Percentiles rank a stretch among this genome's conserved stretches.
Conservation (phyloP, 2,797 vertebrate genomes). For the Mionectes olivaceus region DNA sequence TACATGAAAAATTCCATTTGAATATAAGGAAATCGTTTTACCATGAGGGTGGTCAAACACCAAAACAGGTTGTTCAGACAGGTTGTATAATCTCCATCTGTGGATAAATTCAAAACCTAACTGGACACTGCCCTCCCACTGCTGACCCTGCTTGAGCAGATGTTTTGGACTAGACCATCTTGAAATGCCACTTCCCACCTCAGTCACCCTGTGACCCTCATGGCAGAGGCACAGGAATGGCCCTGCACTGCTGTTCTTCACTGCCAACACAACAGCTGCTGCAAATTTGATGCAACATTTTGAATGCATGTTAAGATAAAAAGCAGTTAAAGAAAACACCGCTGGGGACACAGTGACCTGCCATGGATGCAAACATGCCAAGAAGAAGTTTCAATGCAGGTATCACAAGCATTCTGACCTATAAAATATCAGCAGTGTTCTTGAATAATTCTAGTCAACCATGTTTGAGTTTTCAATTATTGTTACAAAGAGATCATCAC, state of each 20-base stretch:
- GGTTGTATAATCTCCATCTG: not conserved
- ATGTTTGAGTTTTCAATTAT: not conserved
- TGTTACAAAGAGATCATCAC: not conserved
- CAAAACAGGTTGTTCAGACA: not conserved
- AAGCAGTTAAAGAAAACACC: not conserved
- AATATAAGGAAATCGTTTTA: not conserved
- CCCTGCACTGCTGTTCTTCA: not conserved
- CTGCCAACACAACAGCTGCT: not conserved
- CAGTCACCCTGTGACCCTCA: not conserved
- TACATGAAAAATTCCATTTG: not conserved
- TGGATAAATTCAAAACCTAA: not conserved
- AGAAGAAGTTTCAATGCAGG: not conserved
- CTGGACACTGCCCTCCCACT: rapidly evolving
- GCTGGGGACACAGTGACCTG: not conserved
- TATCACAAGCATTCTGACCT: not conserved
- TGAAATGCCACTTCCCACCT: not conserved
- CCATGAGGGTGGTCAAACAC: not conserved
- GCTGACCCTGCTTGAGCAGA: not conserved
- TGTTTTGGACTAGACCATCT: not conserved
- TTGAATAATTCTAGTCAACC: not conserved
- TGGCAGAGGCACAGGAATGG: not conserved
- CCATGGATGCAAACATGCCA: not conserved
- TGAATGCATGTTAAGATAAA: not conserved
- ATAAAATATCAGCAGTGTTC: not conserved
- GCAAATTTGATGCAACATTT: not conserved